Percentiles rank a stretch among this genome's conserved stretches.
These are phyloP conservation scores for Poeciliopsis presidionis DNA, from an alignment of 2,797 vertebrate genomes.

Conservation along the genomic window DNA sequence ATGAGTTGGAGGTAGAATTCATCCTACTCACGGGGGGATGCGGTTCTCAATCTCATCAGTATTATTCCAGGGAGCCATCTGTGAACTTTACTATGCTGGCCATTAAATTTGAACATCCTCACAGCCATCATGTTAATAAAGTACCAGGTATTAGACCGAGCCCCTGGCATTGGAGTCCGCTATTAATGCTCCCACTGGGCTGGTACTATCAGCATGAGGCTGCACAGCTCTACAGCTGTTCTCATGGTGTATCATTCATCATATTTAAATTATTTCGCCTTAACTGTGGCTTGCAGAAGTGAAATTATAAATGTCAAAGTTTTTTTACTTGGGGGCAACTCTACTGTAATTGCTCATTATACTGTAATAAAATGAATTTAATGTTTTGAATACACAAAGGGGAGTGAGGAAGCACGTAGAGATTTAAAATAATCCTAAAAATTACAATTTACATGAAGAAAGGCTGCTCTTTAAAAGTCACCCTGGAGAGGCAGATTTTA, in stretches of 20 bases:
- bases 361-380: slow-evolving; percentile 40
- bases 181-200: slow-evolving; percentile 48
- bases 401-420: slow-evolving; percentile 37
- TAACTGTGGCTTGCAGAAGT: slow-evolving; percentile 37
- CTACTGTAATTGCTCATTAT: slow-evolving; percentile 28
- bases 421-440: slow-evolving; percentile 55
- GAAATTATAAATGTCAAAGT: slow-evolving; percentile 42
- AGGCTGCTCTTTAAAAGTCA: slow-evolving; percentile 26
- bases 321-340: slow-evolving; percentile 14
- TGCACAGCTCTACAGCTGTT: slow-evolving; percentile 29
- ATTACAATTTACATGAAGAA: slow-evolving; percentile 44
- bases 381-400: slow-evolving; percentile 56
- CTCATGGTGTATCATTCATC: slow-evolving; percentile 42
- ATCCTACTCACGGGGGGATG: slow-evolving; percentile 33
- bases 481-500: slow-evolving; percentile 51
- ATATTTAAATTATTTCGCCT: slow-evolving; percentile 58
- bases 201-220: slow-evolving; percentile 23
- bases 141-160: slow-evolving; percentile 41
- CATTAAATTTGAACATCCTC: slow-evolving; percentile 50
- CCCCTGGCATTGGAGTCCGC: slow-evolving; percentile 33
- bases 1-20: slow-evolving; percentile 34
- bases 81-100: slow-evolving; percentile 45
- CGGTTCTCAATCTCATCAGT: slow-evolving; percentile 52
- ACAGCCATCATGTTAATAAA: slow-evolving; percentile 55
- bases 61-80: slow-evolving; percentile 42